These are phyloP conservation scores for Iselma pallidipennis DNA, from an alignment of 2,888 invertebrate genomes.

Conservation along the genomic window DNA sequence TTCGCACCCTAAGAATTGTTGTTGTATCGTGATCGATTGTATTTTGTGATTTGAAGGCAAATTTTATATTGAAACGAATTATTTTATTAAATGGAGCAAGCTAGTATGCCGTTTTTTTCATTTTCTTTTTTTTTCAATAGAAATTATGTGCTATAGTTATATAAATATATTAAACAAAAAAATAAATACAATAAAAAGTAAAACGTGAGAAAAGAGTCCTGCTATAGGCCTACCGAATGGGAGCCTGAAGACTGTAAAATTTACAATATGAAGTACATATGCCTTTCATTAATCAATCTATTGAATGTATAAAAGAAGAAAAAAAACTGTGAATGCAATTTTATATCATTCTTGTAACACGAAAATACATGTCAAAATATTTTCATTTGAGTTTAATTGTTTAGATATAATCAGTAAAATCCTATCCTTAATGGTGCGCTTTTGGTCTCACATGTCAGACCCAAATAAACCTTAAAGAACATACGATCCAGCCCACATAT, in stretches of 20 bases:
- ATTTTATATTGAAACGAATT: too few relatives aligned
- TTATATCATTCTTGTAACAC: conserved; percentile 33
- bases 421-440: too few relatives aligned
- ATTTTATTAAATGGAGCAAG: too few relatives aligned
- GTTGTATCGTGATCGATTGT: too few relatives aligned
- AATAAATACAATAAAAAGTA: conserved; percentile 14
- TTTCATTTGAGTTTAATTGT: conserved; percentile 15
- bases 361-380: conserved; percentile 28
- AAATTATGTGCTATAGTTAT: conserved; percentile 17
- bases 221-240: conserved; percentile 29
- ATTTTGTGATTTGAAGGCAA: too few relatives aligned
- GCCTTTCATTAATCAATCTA: conserved; percentile 34
- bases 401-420: too few relatives aligned
- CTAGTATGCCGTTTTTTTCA: too few relatives aligned
- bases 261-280: conserved; percentile 36
- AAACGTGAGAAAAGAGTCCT: conserved; percentile 28
- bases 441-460: too few relatives aligned
- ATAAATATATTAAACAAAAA: conserved; percentile 1
- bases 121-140: not conserved
- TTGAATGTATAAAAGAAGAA: conserved; percentile 25
- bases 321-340: conserved; percentile 30
- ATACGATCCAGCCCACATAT: too few relatives aligned
- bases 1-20: too few relatives aligned
- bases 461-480: too few relatives aligned
- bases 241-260: conserved; percentile 35